phyloP scores from a whole-genome alignment of 2,113 vertebrate genomes.

The Dicentrarchus labrax region DNA sequence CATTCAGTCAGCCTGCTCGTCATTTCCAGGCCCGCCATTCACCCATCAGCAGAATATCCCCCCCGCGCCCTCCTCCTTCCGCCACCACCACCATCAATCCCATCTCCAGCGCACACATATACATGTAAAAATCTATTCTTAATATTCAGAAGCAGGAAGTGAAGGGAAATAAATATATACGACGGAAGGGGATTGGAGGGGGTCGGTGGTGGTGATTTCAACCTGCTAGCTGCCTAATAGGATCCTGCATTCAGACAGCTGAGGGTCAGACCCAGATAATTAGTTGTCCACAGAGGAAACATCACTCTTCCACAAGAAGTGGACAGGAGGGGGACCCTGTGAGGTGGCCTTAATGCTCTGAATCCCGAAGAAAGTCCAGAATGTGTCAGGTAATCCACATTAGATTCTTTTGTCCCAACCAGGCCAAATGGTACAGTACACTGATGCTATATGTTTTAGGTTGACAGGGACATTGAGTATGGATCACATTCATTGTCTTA shows the following conservation, averaged over 20 bases:
- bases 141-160: conserved; percentile 98
- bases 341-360: conserved; percentile 63
- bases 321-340: conserved; percentile 71
- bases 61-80: conserved; percentile 87
- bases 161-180: conserved; percentile 90
- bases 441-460: conserved; percentile 38
- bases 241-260: conserved; percentile 97
- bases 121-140: conserved; percentile 99
- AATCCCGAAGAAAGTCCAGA: conserved; percentile 70
- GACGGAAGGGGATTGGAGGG: conserved; percentile 75
- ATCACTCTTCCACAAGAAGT: conserved; percentile 77
- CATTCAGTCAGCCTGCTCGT: conserved; percentile 92
- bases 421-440: conserved; percentile 42
- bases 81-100: conserved; percentile 75
- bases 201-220: conserved; percentile 85
- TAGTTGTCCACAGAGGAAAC: conserved; percentile 94
- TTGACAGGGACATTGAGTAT: conserved; percentile 50
- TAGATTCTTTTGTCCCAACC: conserved; percentile 58
- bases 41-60: conserved; percentile 83
- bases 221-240: conserved; percentile 95
- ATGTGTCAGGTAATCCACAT: conserved; percentile 74
- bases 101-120: conserved; percentile 77
- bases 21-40: conserved; percentile 95
- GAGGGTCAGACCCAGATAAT: conserved; percentile 94
- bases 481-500: conserved; percentile 34